Conservation (phyloP, 92 coral and sea anemone species). For the Porites lobata region DNA sequence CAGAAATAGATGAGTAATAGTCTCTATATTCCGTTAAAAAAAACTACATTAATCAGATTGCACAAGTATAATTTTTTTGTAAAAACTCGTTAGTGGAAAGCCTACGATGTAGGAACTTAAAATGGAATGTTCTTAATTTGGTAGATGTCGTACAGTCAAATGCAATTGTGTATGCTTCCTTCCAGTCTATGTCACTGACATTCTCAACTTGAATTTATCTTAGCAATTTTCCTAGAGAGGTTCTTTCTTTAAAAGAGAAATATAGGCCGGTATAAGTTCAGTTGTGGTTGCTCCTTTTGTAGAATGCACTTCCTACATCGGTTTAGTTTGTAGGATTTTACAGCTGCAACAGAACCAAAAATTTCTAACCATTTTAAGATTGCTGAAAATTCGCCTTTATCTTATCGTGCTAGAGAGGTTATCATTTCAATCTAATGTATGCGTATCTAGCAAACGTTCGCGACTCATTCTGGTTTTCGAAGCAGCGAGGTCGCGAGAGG, state of each 20-base stretch:
- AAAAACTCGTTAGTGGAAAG: neutral
- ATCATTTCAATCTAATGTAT: neutral
- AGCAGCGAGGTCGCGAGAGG: no score
- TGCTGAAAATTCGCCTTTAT: neutral
- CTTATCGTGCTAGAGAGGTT: neutral
- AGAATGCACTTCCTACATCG: neutral
- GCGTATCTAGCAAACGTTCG: neutral
- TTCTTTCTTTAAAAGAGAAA: neutral
- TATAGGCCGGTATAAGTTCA: neutral
- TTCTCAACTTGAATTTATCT: neutral
- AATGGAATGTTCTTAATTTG: conserved; percentile 7
- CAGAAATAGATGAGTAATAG: conserved; percentile 2
- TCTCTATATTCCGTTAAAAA: neutral
- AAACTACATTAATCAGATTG: conserved; percentile 2
- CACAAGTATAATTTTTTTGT: neutral
- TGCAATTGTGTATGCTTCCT: neutral
- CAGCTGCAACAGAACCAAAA: neutral
- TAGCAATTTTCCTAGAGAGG: neutral
- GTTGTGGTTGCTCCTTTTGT: neutral
- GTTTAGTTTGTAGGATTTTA: conserved; percentile 2
- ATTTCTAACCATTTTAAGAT: neutral
- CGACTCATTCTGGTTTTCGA: no score
- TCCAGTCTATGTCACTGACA: neutral
- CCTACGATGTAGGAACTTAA: neutral
- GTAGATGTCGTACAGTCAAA: conserved; percentile 1